Conservation (phyloP, 1,140 invertebrate genomes). For the Drosophila funebris region DNA sequence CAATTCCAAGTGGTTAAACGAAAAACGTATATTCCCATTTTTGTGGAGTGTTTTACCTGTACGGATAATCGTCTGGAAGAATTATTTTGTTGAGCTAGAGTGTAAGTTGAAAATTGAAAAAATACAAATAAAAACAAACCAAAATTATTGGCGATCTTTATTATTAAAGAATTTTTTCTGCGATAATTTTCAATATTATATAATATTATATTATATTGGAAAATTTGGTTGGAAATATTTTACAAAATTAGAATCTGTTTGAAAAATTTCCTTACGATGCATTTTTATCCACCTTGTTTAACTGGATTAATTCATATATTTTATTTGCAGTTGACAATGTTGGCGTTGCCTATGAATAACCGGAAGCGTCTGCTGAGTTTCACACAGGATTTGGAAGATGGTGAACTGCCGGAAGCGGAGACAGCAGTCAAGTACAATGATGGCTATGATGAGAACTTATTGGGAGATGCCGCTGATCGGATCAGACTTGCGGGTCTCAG, state of each 20-base stretch:
- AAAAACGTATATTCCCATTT: not conserved
- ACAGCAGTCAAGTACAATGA: slow-evolving; percentile 81
- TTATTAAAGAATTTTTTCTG: not conserved
- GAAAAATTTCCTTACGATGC: too few relatives aligned
- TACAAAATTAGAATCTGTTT: too few relatives aligned
- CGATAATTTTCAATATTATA: too few relatives aligned
- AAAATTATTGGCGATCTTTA: not conserved
- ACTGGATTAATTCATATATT: not conserved
- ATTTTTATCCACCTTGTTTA: not conserved
- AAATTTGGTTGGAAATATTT: too few relatives aligned
- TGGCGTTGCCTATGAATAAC: slow-evolving; percentile 88
- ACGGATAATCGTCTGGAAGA: not conserved
- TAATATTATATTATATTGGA: too few relatives aligned
- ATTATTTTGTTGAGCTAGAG: not conserved
- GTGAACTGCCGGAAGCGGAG: not conserved
- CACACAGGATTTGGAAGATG: slow-evolving; percentile 33
- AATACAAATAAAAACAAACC: not conserved
- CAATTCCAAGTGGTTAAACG: not conserved
- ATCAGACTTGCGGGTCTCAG: slow-evolving; percentile 93
- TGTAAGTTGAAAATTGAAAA: not conserved
- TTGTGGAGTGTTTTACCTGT: not conserved
- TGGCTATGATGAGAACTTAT: slow-evolving; percentile 95
- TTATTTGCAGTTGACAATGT: not conserved
- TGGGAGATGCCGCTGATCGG: slow-evolving; percentile 97
- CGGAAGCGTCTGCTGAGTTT: slow-evolving; percentile 85